Base-by-base conservation (phyloP, 2,888 invertebrate genomes). In the Napeogenes inachia region DNA sequence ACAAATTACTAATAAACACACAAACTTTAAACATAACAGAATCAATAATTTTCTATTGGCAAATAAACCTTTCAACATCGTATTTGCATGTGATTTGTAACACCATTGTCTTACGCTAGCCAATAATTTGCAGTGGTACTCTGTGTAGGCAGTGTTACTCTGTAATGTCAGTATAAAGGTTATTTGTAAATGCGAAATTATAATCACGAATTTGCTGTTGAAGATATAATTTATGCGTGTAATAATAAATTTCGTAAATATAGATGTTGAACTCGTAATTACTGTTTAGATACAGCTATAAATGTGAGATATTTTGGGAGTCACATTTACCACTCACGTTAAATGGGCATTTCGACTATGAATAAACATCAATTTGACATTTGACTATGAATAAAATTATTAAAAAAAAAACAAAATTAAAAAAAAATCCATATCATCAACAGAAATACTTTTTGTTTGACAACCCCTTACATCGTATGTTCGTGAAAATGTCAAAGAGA, bases 81-180 rank as follows among this genome's bases (percentile, higher is more conserved):
- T 50, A 50, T 50, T 56, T 64, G 58, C 13, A 47, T 57, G 54
- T 64, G 67, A 67, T 64, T 67, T 67, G 67, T 61, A 57, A 59
- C 13, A 46, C 59, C 59, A 64, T 64, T 67, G 66, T 67, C 60
- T 62, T 46, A 59, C 53, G 50, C 56, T 45, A 35, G 6, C n/a
- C n/a, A 54, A 54, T 54, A 54, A 54, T 54, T 54, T 35, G 38
- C 38, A 6, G 30, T 30, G 57, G 53, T 50, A 50, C 50, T 50
- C 50, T 30, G 50, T 30, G 50, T 50, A 30, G 50, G 50, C 50
- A 21, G 21, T 21, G 21, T 21, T 21, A 21, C 21, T 21, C 21
- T 21, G 30, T 21, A 30, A 50, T 50, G 30, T 30, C 50, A 30
- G 50, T 30, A 5, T 50, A 50, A 50, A 50, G 50, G 50, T 50